phyloP scores from a whole-genome alignment of 2,113 vertebrate species.

The Rana temporaria region DNA sequence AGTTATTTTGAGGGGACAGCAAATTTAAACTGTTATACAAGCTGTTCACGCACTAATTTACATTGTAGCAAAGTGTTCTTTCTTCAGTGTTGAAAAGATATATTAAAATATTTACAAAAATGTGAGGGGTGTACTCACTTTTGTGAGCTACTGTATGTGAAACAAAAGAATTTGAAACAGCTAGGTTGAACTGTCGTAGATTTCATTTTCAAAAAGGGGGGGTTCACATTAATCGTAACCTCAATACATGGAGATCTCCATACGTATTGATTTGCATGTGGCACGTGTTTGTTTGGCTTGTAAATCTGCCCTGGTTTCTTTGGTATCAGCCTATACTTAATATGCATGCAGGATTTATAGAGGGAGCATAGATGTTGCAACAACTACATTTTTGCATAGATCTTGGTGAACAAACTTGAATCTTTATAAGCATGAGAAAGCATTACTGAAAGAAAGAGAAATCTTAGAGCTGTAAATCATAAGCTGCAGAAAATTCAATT shows the following conservation, averaged over 20 bases:
- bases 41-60: too few species aligned
- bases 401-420: background rate
- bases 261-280: background rate
- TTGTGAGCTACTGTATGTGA: too few species aligned
- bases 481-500: constrained; percentile 21
- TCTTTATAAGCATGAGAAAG: background rate
- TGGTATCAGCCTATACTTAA: constrained; percentile 2
- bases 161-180: too few species aligned
- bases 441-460: background rate
- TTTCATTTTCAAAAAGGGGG: too few species aligned
- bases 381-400: background rate
- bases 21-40: too few species aligned
- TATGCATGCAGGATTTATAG: background rate
- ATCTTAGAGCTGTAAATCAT: background rate
- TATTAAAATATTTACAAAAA: too few species aligned
- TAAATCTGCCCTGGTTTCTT: background rate
- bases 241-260: background rate
- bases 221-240: background rate
- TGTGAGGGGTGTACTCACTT: too few species aligned
- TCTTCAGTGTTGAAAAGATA: too few species aligned
- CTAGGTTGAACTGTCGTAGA: too few species aligned
- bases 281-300: background rate
- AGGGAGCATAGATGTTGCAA: background rate
- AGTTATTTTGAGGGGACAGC: too few species aligned
- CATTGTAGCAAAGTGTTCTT: too few species aligned